These are phyloP conservation scores for Sympetrum striolatum DNA, from an alignment of 2,888 invertebrate genomes.

Conservation along the genomic window DNA sequence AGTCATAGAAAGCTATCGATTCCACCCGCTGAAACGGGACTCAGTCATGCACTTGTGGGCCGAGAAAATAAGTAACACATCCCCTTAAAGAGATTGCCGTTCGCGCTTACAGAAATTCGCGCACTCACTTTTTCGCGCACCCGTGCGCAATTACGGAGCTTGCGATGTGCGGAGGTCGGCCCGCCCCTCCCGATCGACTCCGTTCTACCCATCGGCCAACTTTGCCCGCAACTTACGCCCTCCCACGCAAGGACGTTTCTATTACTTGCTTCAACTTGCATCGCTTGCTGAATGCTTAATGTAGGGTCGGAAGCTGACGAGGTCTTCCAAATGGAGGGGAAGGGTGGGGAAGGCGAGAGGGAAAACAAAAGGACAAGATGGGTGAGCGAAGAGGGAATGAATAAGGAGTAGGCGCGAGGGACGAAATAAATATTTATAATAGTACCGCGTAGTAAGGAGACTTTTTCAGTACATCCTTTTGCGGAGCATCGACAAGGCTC, in stretches of 20 bases:
- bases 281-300: slow-evolving; percentile 1
- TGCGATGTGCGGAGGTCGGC: neutral
- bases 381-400: neutral
- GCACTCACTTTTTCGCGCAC: neutral
- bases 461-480: too few species aligned
- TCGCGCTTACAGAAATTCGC: neutral
- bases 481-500: too few species aligned
- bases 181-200: neutral
- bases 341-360: neutral
- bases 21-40: neutral
- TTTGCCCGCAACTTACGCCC: neutral
- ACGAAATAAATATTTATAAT: neutral
- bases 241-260: neutral
- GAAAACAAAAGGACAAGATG: neutral
- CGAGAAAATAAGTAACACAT: neutral
- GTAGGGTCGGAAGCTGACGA: neutral
- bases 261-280: slow-evolving; percentile 22
- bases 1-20: too few species aligned
- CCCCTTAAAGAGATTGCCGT: neutral
- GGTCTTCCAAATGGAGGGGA: neutral
- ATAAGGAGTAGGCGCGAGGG: neutral
- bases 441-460: too few species aligned
- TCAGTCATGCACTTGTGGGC: neutral
- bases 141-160: neutral
- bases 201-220: neutral